Base-by-base conservation (phyloP, 2,797 vertebrate species). In the Propithecus deckenii region DNA sequence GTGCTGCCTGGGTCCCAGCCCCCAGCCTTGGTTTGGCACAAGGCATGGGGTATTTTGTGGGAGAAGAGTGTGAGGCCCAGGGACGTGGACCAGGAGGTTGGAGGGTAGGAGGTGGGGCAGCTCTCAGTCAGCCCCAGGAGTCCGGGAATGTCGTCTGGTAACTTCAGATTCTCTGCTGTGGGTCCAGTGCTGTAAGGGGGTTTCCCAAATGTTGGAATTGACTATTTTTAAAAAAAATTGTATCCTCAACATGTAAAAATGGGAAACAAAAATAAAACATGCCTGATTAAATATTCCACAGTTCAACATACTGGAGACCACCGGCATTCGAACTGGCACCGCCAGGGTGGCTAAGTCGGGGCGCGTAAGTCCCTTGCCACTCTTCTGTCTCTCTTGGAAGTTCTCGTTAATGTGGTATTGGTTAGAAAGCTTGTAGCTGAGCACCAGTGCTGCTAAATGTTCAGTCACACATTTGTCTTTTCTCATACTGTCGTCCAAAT, bases 241-340 rank as follows among this genome's bases (percentile, higher is more conserved):
- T 87, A 41, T 92, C 94, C 72, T 94, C 63, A 59, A 72, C 46
- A 48, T 65, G n/a, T 79, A 48, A 91, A 96, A 91, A 74, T 67
- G 5, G 28, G 86, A 69, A 52, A 55, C 91, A 69, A 71, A 80
- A 95, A 41, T 91, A 93, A 89, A 92, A 79, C 87, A 71, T 3
- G 38, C 46, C 52, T 41, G 79, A 94, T 80, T 85, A 89, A 96
- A 50, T 81, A 50, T 9, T 41, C 46, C 75, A 46, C 80, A 85
- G 72, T 90, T 95, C 86, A 93, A 61, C 23, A 22, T 38, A 14
- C 55, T 81, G 14, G 86, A 89, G 94, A 83, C 78, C 89, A 84
- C 41, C 12, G 2, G 23, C 25, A 69, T 1, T 0, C 59, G 38
- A 15, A 7, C 35, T 76, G 48, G 59, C 48, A 43, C 74, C 15